Evolutionary conservation across 2,113 vertebrate species (phyloP), one percentile per base, ranked within the genome.

Genomic region (Cheirogaleus medius): DNA sequence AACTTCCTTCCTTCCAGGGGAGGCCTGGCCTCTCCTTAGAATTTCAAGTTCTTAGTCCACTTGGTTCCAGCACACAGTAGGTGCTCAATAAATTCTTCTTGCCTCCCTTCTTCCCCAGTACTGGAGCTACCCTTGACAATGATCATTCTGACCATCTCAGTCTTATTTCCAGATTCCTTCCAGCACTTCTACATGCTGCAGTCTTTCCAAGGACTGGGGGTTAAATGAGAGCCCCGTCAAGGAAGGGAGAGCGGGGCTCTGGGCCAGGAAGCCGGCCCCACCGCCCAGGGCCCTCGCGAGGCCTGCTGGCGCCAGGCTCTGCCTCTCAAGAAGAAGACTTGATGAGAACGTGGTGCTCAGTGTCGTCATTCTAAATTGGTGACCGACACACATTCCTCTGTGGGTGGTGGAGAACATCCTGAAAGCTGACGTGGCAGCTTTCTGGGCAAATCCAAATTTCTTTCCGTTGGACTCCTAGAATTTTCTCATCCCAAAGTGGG

Each of bases 391-490:
- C 32, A 60, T 85, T 87, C 80, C 82, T 97, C 54, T 8, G 3
- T 44, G 77, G 83, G 76, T 58, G 80, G 92, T 52, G 52, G 42
- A 58, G 49, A 68, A 83, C 37, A 83, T 39, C 82, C 44, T 3
- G 21, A 81, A 77, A 83, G 86, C 93, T 97, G 88, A 95, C 23
- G 21, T 34, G 44, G 78, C 63, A 82, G 82, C 73, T 96, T 94
- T 97, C 90, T 76, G 29, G 34, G 85, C 29, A 93, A 90, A 94
- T 89, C 52, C 44, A 91, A 87, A 64, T 89, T 84, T 87, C 87
- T 98, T 91, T 96, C 97, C 84, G 34, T 18, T 54, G 49, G 52
- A 83, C 60, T 87, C 47, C 27, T 91, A 86, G 96, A 93, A 97
- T 97, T 94, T 95, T 93, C 96, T 97, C 94, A 97, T 80, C 74